Conservation (phyloP, 2,888 invertebrate species). For the Conomelus anceps region DNA sequence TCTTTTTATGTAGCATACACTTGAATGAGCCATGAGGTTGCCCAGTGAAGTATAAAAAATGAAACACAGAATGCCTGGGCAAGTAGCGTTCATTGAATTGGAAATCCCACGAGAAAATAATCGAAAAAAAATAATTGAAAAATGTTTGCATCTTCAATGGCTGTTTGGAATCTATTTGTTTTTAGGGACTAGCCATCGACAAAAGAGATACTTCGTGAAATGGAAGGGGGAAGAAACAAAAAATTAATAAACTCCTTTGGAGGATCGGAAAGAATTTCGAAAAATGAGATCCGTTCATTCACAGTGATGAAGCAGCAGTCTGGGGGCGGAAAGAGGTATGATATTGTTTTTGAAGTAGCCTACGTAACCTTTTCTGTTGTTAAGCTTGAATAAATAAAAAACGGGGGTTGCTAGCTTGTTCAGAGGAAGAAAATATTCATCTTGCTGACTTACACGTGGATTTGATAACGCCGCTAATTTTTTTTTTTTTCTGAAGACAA, state of each 20-base stretch:
- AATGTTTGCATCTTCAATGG: background rate
- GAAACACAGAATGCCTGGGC: too few species aligned
- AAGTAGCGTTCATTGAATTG: background rate
- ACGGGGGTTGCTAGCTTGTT: background rate
- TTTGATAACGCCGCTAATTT: background rate
- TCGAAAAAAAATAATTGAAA: background rate
- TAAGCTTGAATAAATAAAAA: background rate
- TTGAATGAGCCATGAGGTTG: background rate
- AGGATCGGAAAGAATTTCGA: background rate
- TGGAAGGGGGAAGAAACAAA: background rate
- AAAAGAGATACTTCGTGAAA: background rate
- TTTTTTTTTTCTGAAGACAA: too few species aligned
- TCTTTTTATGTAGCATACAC: too few species aligned
- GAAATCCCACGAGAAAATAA: background rate
- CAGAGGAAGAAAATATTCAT: background rate
- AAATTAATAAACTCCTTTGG: background rate
- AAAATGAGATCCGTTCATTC: background rate
- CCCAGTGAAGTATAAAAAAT: background rate
- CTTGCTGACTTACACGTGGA: background rate
- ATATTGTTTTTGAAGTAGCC: background rate
- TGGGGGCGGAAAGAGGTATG: background rate
- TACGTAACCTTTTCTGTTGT: background rate
- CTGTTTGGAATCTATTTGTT: background rate
- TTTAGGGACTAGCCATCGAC: background rate
- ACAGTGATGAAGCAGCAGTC: too few species aligned